Conservation (phyloP, 2,797 vertebrate genomes). For the Macropus fuliginosus region DNA sequence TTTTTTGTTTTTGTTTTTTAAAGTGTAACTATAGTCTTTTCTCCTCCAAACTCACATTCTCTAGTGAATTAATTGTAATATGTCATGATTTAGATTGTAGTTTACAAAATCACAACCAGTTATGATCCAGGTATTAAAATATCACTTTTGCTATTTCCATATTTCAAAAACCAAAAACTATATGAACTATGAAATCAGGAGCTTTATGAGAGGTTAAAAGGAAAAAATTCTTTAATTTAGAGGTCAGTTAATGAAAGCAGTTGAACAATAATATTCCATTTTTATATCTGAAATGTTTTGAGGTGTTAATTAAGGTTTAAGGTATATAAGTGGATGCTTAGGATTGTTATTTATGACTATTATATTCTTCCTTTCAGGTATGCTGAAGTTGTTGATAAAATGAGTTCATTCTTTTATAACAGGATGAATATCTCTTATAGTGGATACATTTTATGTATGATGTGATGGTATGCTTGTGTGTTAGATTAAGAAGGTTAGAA, state of each 20-base stretch:
- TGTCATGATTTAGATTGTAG: constrained; percentile 29
- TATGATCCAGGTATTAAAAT: constrained; percentile 3
- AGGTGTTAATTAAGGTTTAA: constrained; percentile 18
- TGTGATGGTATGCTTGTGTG: not conserved
- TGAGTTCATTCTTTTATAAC: not conserved
- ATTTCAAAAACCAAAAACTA: constrained; percentile 46
- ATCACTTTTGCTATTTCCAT: constrained; percentile 49
- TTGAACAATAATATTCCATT: not conserved
- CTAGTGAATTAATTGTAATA: not conserved
- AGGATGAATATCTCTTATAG: constrained; percentile 27
- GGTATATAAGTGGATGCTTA: not conserved
- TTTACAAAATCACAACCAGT: not conserved
- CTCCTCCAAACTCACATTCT: not conserved
- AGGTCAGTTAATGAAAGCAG: constrained; percentile 40
- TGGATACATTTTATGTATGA: not conserved
- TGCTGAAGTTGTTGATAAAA: not conserved
- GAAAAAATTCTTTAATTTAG: constrained; percentile 1
- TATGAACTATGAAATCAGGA: constrained; percentile 19
- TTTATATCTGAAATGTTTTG: not conserved
- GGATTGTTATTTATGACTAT: not conserved
- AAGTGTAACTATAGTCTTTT: not conserved
- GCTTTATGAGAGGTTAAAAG: constrained; percentile 10
- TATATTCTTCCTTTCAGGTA: constrained; percentile 35
- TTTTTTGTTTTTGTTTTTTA: not conserved
- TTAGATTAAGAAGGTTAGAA: not conserved